Evolutionary conservation across 2,888 invertebrate species (phyloP).

Genomic region (Hyalella azteca): DNA sequence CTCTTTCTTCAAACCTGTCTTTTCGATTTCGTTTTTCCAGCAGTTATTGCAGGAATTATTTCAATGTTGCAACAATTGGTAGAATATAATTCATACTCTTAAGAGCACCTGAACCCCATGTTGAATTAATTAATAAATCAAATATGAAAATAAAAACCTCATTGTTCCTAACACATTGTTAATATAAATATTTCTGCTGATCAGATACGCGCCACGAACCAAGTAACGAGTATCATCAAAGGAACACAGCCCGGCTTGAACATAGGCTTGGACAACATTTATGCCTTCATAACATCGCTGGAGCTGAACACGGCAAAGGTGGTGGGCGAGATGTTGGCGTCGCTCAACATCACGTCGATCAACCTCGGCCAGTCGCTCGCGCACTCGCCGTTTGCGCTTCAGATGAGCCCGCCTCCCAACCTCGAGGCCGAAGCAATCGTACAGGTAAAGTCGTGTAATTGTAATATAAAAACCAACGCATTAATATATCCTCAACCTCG

Average conservation of each 20-base stretch:
- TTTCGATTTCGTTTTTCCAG: too few species aligned
- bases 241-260: slow-evolving; percentile 47
- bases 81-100: too few species aligned
- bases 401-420: slow-evolving; percentile 60
- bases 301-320: slow-evolving; percentile 52
- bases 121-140: too few species aligned
- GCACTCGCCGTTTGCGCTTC: slow-evolving; percentile 58
- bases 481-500: slow-evolving; percentile 59
- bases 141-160: too few species aligned
- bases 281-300: slow-evolving; percentile 52
- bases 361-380: slow-evolving; percentile 59
- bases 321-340: slow-evolving; percentile 50
- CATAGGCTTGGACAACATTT: slow-evolving; percentile 45
- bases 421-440: slow-evolving; percentile 62
- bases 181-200: too few species aligned
- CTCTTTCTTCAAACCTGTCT: too few species aligned
- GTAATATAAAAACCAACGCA: too few species aligned
- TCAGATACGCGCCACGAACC: slow-evolving; percentile 57
- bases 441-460: slow-evolving; percentile 57
- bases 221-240: slow-evolving; percentile 51
- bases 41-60: too few species aligned
- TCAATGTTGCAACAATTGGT: too few species aligned
- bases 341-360: slow-evolving; percentile 60
- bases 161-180: too few species aligned
- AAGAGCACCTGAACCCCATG: too few species aligned